Percentiles rank a stretch among this genome's conserved stretches.
These are phyloP conservation scores for Nowickia ferox DNA, from an alignment of 2,888 invertebrate genomes.

Conservation along the genomic window DNA sequence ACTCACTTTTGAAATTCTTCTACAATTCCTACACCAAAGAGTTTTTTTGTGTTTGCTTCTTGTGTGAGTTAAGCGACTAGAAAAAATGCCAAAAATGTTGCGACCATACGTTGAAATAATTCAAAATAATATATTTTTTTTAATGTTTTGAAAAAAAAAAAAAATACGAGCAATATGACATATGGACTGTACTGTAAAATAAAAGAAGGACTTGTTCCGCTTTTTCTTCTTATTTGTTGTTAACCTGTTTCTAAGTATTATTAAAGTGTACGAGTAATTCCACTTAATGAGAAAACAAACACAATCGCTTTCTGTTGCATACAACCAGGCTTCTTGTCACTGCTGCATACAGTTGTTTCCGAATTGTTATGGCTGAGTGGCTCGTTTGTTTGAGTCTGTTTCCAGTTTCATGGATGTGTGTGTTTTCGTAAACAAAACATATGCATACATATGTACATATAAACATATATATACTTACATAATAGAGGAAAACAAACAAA, in stretches of 20 bases:
- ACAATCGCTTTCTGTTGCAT: conserved; percentile 16
- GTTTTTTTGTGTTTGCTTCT: conserved; percentile 10
- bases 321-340: conserved; percentile 4
- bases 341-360: conserved; percentile 42
- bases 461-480: too few relatives aligned
- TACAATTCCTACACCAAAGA: conserved; percentile 30
- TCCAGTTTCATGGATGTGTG: neutral
- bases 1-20: conserved; percentile 49
- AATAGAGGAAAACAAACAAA: conserved; percentile 1
- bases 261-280: conserved; percentile 48
- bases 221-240: conserved; percentile 27
- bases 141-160: conserved; percentile 34
- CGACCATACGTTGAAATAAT: conserved; percentile 65
- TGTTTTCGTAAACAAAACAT: conserved; percentile 21
- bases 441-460: too few relatives aligned
- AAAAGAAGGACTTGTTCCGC: conserved; percentile 59
- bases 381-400: conserved; percentile 19
- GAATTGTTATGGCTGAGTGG: conserved; percentile 52
- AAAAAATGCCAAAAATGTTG: conserved; percentile 69
- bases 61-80: conserved; percentile 24
- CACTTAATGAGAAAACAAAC: conserved; percentile 45
- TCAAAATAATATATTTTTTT: conserved; percentile 51
- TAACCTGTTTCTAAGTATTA: conserved; percentile 67
- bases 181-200: conserved; percentile 55
- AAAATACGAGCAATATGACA: conserved; percentile 53